Base-by-base conservation (phyloP, 1,140 invertebrate genomes). In the Drosophila setifemur region DNA sequence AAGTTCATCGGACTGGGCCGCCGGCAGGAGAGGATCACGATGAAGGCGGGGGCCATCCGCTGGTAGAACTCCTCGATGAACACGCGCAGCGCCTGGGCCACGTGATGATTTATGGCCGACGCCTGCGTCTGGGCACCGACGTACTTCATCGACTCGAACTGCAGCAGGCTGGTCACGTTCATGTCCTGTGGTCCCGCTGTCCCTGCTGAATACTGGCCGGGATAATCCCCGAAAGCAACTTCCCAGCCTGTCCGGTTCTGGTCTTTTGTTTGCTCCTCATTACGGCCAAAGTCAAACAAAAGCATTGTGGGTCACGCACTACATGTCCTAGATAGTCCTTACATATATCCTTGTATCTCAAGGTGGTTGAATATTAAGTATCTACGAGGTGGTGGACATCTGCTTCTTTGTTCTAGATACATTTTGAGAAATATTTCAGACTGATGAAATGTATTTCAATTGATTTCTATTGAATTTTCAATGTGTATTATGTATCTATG, bases 51-150 rank as follows among this genome's bases (percentile, higher is more conserved):
- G 0, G 75, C 75, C 1, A 73, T 35, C 7, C 64, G 44, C 40
- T 79, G 75, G 43, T 79, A 79, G 37, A 79, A 79, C 16, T 78
- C 69, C 47, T 61, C 75, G 16, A 79, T 70, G n/a, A 73, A 67
- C 3, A 73, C 35, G 0, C 73, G 68, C 40, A 77, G 8, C 0
- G 73, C 61, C 47, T 48, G 64, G 21, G 61, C 75, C 60, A 78
- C 75, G 31, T 78, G 76, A 5, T 58, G 68, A 25, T 78, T 78
- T 4, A 78, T 68, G 26, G 49, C 9, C 37, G 48, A 50, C 31
- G 74, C 39, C 31, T 78, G 73, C 9, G 74, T 77, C 50, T 78
- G 74, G 6, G 68, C 60, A 33, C 73, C 74, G 21, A 29, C 43
- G 33, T 78, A 73, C 23, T 57, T 52, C 73, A 77, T 72, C 16